These are phyloP conservation scores for Mustelus asterias DNA, from an alignment of 2,113 vertebrate genomes.

Conservation along the genomic window DNA sequence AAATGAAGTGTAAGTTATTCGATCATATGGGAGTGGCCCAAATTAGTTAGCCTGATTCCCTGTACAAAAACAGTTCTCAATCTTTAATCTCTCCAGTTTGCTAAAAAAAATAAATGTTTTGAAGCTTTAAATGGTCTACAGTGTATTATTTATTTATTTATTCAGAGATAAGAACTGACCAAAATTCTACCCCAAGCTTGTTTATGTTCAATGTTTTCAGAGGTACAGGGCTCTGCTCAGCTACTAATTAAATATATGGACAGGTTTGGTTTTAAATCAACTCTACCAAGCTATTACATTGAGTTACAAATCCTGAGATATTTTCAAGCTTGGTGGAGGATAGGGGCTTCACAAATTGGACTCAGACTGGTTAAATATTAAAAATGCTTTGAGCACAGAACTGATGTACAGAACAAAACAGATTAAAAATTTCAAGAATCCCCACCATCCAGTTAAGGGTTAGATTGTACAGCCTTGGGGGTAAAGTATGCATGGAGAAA, in stretches of 20 bases:
- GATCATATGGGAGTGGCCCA: neutral
- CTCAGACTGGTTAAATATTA: neutral
- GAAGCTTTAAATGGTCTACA: conserved; percentile 30
- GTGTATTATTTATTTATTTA: neutral
- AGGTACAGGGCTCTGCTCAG: neutral
- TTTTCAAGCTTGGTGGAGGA: neutral
- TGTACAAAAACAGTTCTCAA: conserved; percentile 3
- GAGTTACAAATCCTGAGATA: neutral
- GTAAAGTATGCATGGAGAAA: too few relatives aligned
- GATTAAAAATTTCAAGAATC: neutral
- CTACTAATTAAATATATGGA: neutral
- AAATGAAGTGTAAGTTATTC: neutral
- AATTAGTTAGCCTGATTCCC: conserved; percentile 14
- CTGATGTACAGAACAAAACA: neutral
- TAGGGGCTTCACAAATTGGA: neutral
- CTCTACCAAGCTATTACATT: neutral
- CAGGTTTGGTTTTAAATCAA: neutral
- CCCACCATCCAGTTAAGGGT: neutral
- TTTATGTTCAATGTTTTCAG: neutral
- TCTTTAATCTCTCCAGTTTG: conserved; percentile 32
- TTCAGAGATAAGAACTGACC: neutral
- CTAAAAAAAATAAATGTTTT: conserved; percentile 38
- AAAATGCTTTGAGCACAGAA: neutral
- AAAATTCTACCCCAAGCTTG: neutral
- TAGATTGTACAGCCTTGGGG: neutral